These are phyloP conservation scores for Neopelma chrysocephalum DNA, from an alignment of 2,797 vertebrate species.

Conservation along the genomic window DNA sequence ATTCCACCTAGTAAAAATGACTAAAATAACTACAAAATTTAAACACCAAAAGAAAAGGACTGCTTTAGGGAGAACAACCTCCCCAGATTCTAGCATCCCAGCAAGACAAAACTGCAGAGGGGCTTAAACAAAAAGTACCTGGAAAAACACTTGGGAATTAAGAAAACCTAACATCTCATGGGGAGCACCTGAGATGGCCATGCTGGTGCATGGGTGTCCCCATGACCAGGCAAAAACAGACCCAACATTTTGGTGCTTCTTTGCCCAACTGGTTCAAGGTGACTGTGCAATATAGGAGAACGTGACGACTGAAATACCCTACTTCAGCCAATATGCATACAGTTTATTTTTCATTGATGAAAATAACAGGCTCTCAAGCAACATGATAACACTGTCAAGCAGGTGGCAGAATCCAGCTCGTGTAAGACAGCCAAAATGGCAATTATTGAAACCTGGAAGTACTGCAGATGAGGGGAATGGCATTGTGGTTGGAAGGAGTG, in stretches of 20 bases:
- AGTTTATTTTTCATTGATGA: constrained; percentile 23
- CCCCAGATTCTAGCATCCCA: background rate
- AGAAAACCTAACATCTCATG: background rate
- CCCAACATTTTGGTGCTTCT: background rate
- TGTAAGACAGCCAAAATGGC: background rate
- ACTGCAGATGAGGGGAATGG: background rate
- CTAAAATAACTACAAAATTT: background rate
- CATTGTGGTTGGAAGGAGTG: accelerated
- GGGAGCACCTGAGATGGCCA: background rate
- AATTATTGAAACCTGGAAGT: background rate
- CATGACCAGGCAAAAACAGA: background rate
- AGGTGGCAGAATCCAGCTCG: background rate
- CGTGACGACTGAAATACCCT: background rate
- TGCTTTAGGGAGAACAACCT: background rate
- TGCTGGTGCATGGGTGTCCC: background rate
- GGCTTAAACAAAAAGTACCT: background rate
- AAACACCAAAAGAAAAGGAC: background rate
- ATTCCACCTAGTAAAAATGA: background rate
- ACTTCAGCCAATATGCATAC: background rate
- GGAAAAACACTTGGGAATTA: background rate
- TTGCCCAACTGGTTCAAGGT: background rate
- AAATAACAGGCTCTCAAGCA: constrained; percentile 23
- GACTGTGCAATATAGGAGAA: background rate
- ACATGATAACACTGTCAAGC: background rate
- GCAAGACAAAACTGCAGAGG: background rate